phyloP scores from a whole-genome alignment of 2,888 invertebrate genomes.

The Tipula helvola region DNA sequence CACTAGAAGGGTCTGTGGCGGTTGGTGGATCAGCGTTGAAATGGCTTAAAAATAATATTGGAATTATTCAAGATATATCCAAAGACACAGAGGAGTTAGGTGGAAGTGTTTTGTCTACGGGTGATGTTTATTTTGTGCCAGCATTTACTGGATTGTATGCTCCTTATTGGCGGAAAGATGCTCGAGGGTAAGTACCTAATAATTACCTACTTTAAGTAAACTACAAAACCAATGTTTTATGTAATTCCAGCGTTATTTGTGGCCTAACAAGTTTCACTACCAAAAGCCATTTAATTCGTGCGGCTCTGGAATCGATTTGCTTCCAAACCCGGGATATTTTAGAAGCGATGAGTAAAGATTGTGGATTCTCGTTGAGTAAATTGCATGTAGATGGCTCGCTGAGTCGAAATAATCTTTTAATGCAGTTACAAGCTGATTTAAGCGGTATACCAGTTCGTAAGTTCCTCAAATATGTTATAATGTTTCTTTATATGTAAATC shows the following conservation, averaged over 20 bases:
- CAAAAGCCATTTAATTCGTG: slow-evolving; percentile 85
- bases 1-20: slow-evolving; percentile 92
- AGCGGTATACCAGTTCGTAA: slow-evolving; percentile 80
- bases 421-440: slow-evolving; percentile 94
- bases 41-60: slow-evolving; percentile 87
- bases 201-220: background rate
- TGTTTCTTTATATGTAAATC: background rate
- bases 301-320: slow-evolving; percentile 88
- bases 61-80: slow-evolving; percentile 59
- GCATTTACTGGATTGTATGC: slow-evolving; percentile 95
- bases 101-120: slow-evolving; percentile 69
- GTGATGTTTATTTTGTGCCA: slow-evolving; percentile 96
- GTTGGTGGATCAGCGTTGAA: slow-evolving; percentile 85
- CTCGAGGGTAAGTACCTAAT: slow-evolving; percentile 66
- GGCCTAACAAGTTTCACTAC: slow-evolving; percentile 88
- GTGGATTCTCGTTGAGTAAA: slow-evolving; percentile 65
- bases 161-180: slow-evolving; percentile 96
- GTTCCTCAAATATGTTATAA: slow-evolving; percentile 24
- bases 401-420: slow-evolving; percentile 77
- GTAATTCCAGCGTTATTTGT: slow-evolving; percentile 65
- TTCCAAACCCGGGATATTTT: slow-evolving; percentile 91
- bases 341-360: slow-evolving; percentile 90
- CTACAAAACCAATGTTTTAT: background rate
- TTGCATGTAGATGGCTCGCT: slow-evolving; percentile 90
- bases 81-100: slow-evolving; percentile 61